Evolutionary conservation across 2,113 vertebrate genomes (phyloP).

Genomic region (Scomber colias): DNA sequence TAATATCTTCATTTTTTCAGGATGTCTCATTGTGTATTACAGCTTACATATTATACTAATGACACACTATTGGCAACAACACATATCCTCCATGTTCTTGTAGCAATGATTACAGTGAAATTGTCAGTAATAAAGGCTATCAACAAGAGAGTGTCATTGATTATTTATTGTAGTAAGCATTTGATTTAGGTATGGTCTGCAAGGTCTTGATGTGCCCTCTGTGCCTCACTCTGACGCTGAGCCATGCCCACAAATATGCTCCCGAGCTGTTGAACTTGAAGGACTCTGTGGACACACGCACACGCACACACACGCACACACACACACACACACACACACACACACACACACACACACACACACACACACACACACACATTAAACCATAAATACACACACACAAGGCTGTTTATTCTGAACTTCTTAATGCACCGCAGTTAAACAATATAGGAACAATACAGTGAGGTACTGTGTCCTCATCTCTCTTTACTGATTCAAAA

Average conservation of each 20-base stretch:
- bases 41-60: too few relatives aligned
- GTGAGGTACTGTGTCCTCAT: too few relatives aligned
- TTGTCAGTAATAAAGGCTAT: neutral
- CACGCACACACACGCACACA: constrained; percentile 23
- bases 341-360: constrained; percentile 29
- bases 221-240: constrained; percentile 77
- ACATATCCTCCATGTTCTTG: neutral
- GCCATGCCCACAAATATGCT: constrained; percentile 78
- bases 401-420: neutral
- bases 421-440: too few relatives aligned
- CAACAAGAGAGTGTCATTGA: neutral
- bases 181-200: constrained; percentile 55
- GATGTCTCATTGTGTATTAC: too few relatives aligned
- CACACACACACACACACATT: constrained; percentile 1
- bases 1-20: too few relatives aligned
- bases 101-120: neutral
- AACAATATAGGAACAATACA: too few relatives aligned
- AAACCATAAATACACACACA: constrained; percentile 7
- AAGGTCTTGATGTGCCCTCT: constrained; percentile 72
- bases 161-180: constrained; percentile 11
- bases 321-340: neutral
- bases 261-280: constrained; percentile 83
- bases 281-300: constrained; percentile 82
- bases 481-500: too few relatives aligned
- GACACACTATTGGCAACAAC: neutral